Conservation (phyloP, 2,797 vertebrate species). For the Zalophus californianus region DNA sequence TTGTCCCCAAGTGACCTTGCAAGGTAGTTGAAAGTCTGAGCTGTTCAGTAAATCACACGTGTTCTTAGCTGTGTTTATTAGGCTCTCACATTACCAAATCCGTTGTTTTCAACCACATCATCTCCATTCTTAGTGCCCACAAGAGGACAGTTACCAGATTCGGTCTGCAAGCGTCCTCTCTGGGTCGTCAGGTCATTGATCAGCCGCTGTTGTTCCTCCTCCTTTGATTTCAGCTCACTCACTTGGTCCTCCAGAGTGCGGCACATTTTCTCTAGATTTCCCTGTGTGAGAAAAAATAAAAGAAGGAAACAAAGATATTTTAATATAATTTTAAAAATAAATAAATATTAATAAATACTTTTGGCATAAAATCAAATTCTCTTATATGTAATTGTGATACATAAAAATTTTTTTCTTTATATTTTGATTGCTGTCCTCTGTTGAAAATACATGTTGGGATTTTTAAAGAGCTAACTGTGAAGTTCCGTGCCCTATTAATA, state of each 20-base stretch:
- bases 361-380: conserved; percentile 20
- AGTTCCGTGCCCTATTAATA: background rate
- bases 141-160: conserved; percentile 89
- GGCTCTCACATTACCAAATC: conserved; percentile 13
- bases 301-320: background rate
- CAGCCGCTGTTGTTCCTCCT: conserved; percentile 92
- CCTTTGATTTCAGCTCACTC: conserved; percentile 92
- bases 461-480: background rate
- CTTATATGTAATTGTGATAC: background rate
- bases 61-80: conserved; percentile 60
- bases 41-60: background rate
- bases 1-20: background rate
- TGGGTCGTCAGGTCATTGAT: conserved; percentile 91
- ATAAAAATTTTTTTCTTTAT: background rate
- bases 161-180: conserved; percentile 93
- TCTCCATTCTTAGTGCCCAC: background rate
- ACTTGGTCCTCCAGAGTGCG: conserved; percentile 91
- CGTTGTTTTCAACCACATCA: conserved; percentile 5
- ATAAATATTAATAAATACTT: background rate
- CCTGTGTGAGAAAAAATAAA: conserved; percentile 80
- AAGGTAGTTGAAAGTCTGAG: background rate
- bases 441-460: background rate
- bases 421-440: background rate
- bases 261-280: conserved; percentile 91
- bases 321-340: background rate